Percentiles rank a stretch among this genome's conserved stretches.
These are phyloP conservation scores for Ailuropoda melanoleuca DNA, from an alignment of 2,113 vertebrate species.

Conservation along the genomic window DNA sequence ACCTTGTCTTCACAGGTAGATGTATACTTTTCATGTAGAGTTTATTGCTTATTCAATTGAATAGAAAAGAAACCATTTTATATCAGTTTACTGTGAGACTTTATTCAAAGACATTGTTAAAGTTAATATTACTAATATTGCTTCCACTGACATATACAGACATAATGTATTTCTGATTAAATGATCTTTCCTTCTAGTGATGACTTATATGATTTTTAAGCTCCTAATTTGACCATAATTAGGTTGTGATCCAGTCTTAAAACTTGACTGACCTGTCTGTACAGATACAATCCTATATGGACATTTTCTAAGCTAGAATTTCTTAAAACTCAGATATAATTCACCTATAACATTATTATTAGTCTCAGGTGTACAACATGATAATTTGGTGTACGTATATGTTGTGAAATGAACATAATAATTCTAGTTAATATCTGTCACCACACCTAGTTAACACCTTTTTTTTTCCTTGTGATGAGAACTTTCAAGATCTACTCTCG, in stretches of 20 bases:
- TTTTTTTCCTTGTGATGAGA: background rate
- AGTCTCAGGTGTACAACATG: background rate
- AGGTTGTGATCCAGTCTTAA: background rate
- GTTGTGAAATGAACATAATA: background rate
- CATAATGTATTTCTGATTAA: background rate
- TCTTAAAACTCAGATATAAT: background rate
- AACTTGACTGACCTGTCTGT: background rate
- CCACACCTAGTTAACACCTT: background rate
- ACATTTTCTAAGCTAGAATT: constrained; percentile 24
- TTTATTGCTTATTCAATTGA: constrained; percentile 2
- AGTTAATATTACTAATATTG: background rate
- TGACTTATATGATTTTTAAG: background rate
- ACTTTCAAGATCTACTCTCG: background rate
- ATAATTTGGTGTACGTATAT: background rate
- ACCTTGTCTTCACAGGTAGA: background rate
- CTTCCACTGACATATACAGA: background rate
- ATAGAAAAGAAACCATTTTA: constrained; percentile 1
- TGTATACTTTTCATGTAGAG: background rate
- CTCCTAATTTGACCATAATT: background rate
- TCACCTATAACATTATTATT: background rate
- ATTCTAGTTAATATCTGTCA: background rate
- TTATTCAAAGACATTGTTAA: background rate
- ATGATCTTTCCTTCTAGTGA: constrained; percentile 29
- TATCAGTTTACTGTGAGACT: background rate
- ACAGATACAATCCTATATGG: background rate